Conservation (phyloP, 2,113 vertebrate species). For the Motacilla alba region DNA sequence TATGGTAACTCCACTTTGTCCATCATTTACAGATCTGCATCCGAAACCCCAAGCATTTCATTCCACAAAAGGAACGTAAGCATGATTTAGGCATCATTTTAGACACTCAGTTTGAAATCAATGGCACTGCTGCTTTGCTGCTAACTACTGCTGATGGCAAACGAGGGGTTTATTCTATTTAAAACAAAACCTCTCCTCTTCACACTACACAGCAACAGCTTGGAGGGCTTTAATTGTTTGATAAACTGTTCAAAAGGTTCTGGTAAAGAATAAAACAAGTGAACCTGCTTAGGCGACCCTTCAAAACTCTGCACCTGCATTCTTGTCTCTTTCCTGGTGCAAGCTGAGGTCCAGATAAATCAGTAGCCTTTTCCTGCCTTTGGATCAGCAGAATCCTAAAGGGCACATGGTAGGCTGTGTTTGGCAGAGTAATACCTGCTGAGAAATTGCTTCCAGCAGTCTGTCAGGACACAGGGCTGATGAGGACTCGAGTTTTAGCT, state of each 20-base stretch:
- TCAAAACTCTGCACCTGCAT: neutral
- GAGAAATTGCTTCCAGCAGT: neutral
- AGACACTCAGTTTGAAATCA: neutral
- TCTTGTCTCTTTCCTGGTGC: neutral
- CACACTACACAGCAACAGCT: neutral
- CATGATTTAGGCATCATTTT: neutral
- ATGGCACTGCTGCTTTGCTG: neutral
- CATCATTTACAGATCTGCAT: neutral
- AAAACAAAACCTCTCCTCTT: neutral
- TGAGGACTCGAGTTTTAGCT: neutral
- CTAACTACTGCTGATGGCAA: neutral
- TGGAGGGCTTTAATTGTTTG: neutral
- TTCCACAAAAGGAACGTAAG: neutral
- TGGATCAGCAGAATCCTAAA: slow-evolving; percentile 21
- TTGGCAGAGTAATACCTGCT: neutral
- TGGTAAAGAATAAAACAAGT: neutral
- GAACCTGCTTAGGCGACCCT: neutral
- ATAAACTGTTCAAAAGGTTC: neutral
- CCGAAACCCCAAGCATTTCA: neutral
- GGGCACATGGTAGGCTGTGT: neutral
- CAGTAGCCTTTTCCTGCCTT: neutral
- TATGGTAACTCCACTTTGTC: neutral
- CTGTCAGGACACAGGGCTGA: neutral
- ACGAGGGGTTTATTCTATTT: neutral
- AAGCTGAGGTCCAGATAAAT: neutral